phyloP scores from a whole-genome alignment of 2,113 vertebrate species.

The Myanophis thanlyinensis region DNA sequence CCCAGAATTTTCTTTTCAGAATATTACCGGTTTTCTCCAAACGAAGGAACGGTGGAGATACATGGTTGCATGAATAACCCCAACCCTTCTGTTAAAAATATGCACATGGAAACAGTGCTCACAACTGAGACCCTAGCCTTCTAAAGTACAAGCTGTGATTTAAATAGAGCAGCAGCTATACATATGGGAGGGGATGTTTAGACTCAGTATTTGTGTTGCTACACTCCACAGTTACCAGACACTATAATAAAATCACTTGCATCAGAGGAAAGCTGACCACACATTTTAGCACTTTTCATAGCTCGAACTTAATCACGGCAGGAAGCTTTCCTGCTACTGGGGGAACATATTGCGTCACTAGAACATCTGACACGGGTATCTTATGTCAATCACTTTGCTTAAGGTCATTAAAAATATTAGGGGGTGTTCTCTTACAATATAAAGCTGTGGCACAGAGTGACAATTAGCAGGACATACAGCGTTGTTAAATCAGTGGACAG shows the following conservation, averaged over 20 bases:
- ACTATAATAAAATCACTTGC: constrained; percentile 90
- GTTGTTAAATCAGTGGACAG: constrained; percentile 82
- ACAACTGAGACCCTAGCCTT: constrained; percentile 27
- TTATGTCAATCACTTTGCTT: constrained; percentile 80
- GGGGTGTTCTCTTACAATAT: constrained; percentile 77
- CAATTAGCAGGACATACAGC: constrained; percentile 73
- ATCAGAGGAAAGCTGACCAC: constrained; percentile 89
- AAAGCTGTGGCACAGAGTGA: constrained; percentile 69
- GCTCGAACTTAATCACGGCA: constrained; percentile 76
- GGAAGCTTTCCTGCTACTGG: constrained; percentile 75
- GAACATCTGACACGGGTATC: constrained; percentile 82
- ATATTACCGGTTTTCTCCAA: accelerated
- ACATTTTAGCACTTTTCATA: constrained; percentile 84
- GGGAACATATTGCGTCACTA: constrained; percentile 78
- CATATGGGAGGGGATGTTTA: constrained; percentile 71
- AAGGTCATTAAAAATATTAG: constrained; percentile 81
- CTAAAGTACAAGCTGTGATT: constrained; percentile 43
- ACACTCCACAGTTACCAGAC: constrained; percentile 82
- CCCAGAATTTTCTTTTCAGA: background rate
- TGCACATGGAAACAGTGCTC: constrained; percentile 34
- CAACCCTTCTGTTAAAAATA: background rate
- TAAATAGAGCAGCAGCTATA: constrained; percentile 59
- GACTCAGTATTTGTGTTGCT: constrained; percentile 83
- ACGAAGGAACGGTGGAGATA: background rate
- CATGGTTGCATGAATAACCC: background rate